Evolutionary conservation across 2,888 invertebrate genomes (phyloP).

Genomic region (Hanleya hanleyi): DNA sequence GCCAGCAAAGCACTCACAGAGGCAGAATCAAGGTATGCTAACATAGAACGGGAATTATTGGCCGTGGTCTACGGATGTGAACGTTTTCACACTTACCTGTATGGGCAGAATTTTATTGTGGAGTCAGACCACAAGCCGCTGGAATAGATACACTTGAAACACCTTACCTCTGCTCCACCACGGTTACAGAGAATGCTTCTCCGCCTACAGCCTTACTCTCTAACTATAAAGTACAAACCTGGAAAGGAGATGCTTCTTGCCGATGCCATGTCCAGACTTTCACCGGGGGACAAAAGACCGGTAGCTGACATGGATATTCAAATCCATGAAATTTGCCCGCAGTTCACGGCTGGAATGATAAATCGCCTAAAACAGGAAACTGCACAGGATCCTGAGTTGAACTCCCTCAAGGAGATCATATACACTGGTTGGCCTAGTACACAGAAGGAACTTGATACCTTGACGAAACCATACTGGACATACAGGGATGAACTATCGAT

Average conservation of each 20-base stretch:
- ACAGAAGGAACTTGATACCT: slow-evolving; percentile 12
- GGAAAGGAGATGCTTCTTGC: slow-evolving; percentile 36
- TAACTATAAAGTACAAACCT: slow-evolving; percentile 23
- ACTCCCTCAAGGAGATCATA: slow-evolving; percentile 18
- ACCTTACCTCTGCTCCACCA: slow-evolving; percentile 23
- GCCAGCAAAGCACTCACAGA: slow-evolving; percentile 28
- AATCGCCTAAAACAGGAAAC: slow-evolving; percentile 10
- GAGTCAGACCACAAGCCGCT: slow-evolving; percentile 32
- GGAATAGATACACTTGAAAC: slow-evolving; percentile 27
- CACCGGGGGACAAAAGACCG: not conserved
- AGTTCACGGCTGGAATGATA: not conserved
- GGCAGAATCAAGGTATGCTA: slow-evolving; percentile 21
- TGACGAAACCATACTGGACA: slow-evolving; percentile 20
- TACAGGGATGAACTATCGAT: slow-evolving; percentile 25
- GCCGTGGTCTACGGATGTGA: slow-evolving; percentile 33
- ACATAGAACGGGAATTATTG: slow-evolving; percentile 37
- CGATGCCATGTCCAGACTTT: slow-evolving; percentile 30
- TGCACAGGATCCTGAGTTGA: slow-evolving; percentile 14
- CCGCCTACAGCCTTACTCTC: slow-evolving; percentile 32
- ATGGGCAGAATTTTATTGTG: slow-evolving; percentile 19
- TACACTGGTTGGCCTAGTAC: slow-evolving; percentile 19
- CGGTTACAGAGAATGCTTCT: slow-evolving; percentile 33
- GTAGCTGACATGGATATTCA: slow-evolving; percentile 17
- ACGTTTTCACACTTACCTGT: slow-evolving; percentile 30
- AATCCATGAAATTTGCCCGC: slow-evolving; percentile 16